Conservation (phyloP, 2,888 invertebrate species). For the Pinctada fucata region DNA sequence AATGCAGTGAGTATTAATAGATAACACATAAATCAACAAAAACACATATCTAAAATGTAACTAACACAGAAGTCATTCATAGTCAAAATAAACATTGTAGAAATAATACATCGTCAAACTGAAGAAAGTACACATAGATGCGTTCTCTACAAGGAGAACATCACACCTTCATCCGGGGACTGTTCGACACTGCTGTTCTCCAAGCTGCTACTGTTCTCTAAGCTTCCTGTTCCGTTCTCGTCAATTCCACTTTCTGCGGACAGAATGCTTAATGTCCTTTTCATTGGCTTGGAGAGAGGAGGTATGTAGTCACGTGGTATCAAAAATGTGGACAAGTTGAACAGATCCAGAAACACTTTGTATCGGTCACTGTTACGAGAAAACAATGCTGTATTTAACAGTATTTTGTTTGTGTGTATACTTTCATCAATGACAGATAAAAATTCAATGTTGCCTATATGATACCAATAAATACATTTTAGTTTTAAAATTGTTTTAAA, state of each 20-base stretch:
- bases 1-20: no score
- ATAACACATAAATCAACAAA: no score
- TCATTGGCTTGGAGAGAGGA: slow-evolving; percentile 89
- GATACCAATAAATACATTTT: neutral
- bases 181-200: neutral
- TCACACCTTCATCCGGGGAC: neutral
- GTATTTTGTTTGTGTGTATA: no score
- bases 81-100: no score
- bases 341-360: slow-evolving; percentile 97
- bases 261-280: slow-evolving; percentile 81
- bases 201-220: neutral
- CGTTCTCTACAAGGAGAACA: neutral
- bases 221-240: neutral
- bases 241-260: slow-evolving; percentile 43
- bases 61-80: no score
- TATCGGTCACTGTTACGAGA: slow-evolving; percentile 90
- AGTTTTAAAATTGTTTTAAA: neutral
- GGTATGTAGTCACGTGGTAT: slow-evolving; percentile 95
- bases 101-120: no score
- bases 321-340: slow-evolving; percentile 97
- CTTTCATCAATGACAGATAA: no score
- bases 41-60: no score
- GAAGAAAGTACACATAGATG: no score
- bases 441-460: no score
- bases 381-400: neutral